phyloP scores from a whole-genome alignment of 1,140 invertebrate species.

The Lutraria rhynchaena region DNA sequence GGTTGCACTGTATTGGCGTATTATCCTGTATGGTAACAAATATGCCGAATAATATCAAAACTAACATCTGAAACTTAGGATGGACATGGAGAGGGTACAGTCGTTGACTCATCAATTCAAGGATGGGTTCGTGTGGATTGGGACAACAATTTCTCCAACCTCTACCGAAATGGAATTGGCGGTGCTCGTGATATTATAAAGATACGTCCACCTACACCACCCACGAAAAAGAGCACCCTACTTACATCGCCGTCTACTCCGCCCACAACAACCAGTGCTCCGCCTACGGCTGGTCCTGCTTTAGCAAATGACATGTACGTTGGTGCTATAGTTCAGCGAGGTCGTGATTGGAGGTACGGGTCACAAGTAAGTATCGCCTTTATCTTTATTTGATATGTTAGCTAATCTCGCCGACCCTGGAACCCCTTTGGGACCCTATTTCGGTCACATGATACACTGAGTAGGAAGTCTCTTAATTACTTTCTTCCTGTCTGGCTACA shows the following conservation, averaged over 20 bases:
- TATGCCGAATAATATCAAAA: too few relatives aligned
- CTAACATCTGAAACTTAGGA: too few relatives aligned
- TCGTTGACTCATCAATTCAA: background rate
- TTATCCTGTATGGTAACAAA: too few relatives aligned
- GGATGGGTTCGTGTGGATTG: constrained; percentile 13
- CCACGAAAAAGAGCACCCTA: too few relatives aligned
- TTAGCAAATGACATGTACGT: background rate
- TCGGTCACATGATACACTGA: too few relatives aligned
- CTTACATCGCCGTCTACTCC: background rate
- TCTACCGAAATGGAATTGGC: background rate
- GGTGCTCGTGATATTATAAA: background rate
- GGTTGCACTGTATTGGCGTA: too few relatives aligned
- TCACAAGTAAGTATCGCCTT: too few relatives aligned
- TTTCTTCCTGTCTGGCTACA: too few relatives aligned
- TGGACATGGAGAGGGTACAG: background rate
- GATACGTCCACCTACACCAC: background rate
- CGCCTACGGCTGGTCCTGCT: constrained; percentile 10
- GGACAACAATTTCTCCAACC: background rate
- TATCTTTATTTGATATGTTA: too few relatives aligned
- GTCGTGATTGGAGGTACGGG: constrained; percentile 11
- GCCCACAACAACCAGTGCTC: background rate
- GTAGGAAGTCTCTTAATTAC: too few relatives aligned
- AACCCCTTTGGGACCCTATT: too few relatives aligned
- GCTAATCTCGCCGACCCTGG: too few relatives aligned
- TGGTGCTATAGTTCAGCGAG: constrained; percentile 5